Conservation (phyloP, 2,797 vertebrate species). For the Anas bahamensis region DNA sequence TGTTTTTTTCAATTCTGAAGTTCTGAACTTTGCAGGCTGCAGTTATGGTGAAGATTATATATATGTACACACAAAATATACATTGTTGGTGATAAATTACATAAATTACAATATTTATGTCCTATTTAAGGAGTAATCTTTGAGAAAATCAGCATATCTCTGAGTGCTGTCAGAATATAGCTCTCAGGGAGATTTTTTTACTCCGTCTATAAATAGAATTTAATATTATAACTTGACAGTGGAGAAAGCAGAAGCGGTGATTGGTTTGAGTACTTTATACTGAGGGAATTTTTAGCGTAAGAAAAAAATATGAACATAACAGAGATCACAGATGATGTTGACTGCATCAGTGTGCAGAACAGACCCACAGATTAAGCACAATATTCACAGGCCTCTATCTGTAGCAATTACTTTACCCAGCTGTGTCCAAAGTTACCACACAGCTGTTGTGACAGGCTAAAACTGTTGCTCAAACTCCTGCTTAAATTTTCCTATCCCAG, state of each 20-base stretch:
- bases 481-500: neutral
- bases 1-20: neutral
- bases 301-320: neutral
- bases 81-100: neutral
- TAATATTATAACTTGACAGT: neutral
- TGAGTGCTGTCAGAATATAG: neutral
- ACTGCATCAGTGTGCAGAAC: neutral
- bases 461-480: neutral
- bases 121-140: neutral
- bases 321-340: neutral
- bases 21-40: neutral
- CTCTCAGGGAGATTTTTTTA: neutral
- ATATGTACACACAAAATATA: neutral
- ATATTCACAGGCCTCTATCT: constrained; percentile 2
- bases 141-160: neutral
- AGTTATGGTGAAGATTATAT: neutral
- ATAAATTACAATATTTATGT: neutral
- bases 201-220: neutral
- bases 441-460: neutral
- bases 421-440: neutral
- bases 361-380: neutral
- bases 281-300: neutral
- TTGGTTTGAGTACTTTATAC: neutral
- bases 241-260: neutral
- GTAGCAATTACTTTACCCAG: neutral